A percentile compares a stretch with the other conserved stretches of the same genome.
phyloP scores from a whole-genome alignment of 2,888 invertebrate species.

The Chloroclystis v-ata region DNA sequence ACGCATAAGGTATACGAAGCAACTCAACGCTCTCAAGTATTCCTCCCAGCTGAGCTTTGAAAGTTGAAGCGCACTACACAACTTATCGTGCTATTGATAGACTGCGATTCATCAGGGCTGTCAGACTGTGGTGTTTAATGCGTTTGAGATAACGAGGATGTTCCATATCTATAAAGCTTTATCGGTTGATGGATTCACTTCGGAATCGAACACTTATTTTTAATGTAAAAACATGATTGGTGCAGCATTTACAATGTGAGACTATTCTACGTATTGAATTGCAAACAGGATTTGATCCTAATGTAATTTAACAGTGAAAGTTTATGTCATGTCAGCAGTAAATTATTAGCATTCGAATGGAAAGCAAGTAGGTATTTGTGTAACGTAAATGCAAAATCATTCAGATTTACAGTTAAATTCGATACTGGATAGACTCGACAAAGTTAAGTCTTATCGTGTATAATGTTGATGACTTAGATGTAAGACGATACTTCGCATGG shows the following conservation, averaged over 20 bases:
- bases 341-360: background rate
- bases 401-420: too few species aligned
- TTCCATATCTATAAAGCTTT: background rate
- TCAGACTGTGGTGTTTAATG: constrained; percentile 8
- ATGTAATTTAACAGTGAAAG: too few species aligned
- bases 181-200: background rate
- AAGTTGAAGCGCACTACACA: constrained; percentile 38
- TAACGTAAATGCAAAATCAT: too few species aligned
- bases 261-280: too few species aligned
- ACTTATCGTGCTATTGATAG: constrained; percentile 51
- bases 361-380: background rate
- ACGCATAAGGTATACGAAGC: background rate
- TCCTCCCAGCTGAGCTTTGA: constrained; percentile 39
- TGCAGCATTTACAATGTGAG: too few species aligned
- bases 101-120: constrained; percentile 33
- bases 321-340: background rate
- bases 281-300: too few species aligned
- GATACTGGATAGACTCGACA: too few species aligned
- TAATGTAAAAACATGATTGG: too few species aligned
- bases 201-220: background rate
- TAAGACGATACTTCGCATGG: too few species aligned
- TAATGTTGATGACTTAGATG: too few species aligned
- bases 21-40: background rate
- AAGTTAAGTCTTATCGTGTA: too few species aligned
- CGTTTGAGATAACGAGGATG: background rate